Evolutionary conservation across 1,140 invertebrate genomes (phyloP).

Genomic region (Uloborus diversus): DNA sequence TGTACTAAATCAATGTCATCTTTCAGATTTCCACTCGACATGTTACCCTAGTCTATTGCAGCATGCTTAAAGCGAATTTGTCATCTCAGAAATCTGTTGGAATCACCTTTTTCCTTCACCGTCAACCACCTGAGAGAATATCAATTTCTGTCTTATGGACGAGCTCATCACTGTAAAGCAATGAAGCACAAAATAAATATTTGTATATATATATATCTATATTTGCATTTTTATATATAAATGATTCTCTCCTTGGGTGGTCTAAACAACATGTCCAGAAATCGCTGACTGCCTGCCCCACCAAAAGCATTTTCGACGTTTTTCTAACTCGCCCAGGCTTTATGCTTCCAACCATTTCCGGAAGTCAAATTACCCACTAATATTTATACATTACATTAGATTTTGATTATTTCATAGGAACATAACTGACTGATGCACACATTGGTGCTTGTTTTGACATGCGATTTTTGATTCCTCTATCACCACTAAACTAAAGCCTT

Average conservation of each 20-base stretch:
- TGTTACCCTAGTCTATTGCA: conserved; percentile 5
- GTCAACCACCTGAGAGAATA: conserved; percentile 45
- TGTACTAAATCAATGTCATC: not conserved
- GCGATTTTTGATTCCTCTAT: conserved; percentile 48
- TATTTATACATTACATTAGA: not conserved
- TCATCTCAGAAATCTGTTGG: not conserved
- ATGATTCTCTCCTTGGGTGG: conserved; percentile 44
- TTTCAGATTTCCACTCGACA: too few species aligned
- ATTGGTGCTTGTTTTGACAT: conserved; percentile 12
- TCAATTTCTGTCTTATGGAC: conserved; percentile 9
- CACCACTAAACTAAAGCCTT: not conserved
- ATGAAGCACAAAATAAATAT: conserved; percentile 54
- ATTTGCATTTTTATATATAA: conserved; percentile 50
- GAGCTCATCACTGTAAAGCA: conserved; percentile 21
- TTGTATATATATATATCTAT: conserved; percentile 42
- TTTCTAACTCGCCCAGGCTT: not conserved
- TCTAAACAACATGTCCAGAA: not conserved
- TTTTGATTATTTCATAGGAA: conserved; percentile 49
- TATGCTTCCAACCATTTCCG: not conserved
- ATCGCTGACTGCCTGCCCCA: too few species aligned
- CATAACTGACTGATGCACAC: conserved; percentile 45
- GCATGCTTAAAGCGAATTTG: too few species aligned
- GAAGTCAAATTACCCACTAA: not conserved
- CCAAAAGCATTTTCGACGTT: too few species aligned
- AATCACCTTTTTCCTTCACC: conserved; percentile 14